phyloP scores from a whole-genome alignment of 2,113 vertebrate genomes.

The Peucedramus taeniatus region DNA sequence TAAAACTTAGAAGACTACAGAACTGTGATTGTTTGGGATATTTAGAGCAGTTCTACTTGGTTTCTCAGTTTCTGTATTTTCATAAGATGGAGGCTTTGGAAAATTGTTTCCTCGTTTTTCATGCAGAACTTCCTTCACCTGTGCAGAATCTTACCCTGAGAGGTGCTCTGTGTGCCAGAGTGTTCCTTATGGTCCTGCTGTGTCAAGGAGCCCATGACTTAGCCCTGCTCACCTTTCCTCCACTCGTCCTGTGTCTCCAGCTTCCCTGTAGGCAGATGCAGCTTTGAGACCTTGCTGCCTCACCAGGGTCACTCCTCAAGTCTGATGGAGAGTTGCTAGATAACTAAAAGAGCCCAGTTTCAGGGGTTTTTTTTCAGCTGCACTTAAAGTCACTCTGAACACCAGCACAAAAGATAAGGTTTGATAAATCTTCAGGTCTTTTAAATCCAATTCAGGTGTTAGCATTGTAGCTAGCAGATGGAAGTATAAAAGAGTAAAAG shows the following conservation, averaged over 20 bases:
- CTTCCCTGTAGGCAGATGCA: background rate
- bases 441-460: background rate
- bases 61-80: background rate
- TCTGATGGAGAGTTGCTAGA: background rate
- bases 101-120: background rate
- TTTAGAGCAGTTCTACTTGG: background rate
- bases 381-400: background rate
- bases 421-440: background rate
- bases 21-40: background rate
- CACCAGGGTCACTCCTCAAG: background rate
- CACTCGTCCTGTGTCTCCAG: background rate
- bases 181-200: background rate
- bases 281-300: background rate
- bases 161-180: background rate
- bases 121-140: background rate
- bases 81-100: background rate
- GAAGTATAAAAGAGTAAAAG: background rate
- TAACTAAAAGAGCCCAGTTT: background rate
- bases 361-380: background rate
- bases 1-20: background rate
- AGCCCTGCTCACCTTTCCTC: background rate
- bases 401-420: background rate
- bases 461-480: background rate
- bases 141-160: background rate
- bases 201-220: background rate